These are phyloP conservation scores for Mormyrus hasselquistii DNA, from an alignment of 2,797 vertebrate genomes.

Conservation along the genomic window DNA sequence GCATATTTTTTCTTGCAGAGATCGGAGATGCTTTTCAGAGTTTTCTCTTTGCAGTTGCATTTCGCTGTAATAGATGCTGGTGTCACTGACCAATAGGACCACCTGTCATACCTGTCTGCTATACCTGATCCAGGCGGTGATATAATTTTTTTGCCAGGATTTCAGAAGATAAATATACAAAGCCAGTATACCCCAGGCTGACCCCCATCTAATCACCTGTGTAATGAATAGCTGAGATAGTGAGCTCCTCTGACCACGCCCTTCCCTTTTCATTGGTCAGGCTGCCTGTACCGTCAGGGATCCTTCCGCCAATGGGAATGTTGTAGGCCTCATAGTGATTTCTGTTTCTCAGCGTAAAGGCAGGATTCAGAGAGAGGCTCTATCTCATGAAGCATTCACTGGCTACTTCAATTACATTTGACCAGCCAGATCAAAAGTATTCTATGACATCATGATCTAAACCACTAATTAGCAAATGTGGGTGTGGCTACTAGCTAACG, in stretches of 20 bases:
- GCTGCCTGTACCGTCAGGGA: conserved; percentile 61
- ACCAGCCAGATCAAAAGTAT: neutral
- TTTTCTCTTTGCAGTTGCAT: conserved; percentile 80
- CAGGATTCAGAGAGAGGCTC: neutral
- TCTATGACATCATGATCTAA: neutral
- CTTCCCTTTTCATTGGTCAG: conserved; percentile 58
- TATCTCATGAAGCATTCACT: neutral
- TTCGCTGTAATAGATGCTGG: conserved; percentile 60
- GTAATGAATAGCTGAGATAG: conserved; percentile 74
- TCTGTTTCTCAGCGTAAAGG: conserved; percentile 40
- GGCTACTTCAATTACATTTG: neutral
- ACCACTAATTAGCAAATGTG: neutral
- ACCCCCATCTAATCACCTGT: conserved; percentile 59
- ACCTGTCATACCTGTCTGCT: conserved; percentile 1
- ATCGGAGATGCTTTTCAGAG: conserved; percentile 65
- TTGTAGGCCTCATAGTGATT: conserved; percentile 61
- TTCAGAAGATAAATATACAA: neutral
- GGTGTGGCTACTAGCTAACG: neutral
- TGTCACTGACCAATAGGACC: neutral
- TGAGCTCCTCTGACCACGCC: conserved; percentile 69
- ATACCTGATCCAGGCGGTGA: neutral
- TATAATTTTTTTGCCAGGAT: neutral
- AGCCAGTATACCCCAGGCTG: neutral
- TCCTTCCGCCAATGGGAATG: conserved; percentile 74
- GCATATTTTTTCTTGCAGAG: conserved; percentile 79